Percentiles rank a stretch among this genome's conserved stretches.
These are phyloP conservation scores for Merodon equestris DNA, from an alignment of 2,888 invertebrate species.

Conservation along the genomic window DNA sequence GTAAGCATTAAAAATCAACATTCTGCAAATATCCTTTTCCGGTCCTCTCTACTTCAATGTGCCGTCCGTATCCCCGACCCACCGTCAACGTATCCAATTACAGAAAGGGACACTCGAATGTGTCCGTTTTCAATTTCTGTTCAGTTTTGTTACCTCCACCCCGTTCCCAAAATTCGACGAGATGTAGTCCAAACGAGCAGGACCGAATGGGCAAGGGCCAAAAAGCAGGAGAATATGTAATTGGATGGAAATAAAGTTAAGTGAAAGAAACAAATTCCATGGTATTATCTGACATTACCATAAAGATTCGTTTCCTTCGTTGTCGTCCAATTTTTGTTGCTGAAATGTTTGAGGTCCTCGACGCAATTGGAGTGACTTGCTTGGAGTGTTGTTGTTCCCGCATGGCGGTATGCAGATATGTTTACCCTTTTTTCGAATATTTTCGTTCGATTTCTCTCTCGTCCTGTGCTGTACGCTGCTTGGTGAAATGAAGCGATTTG, in stretches of 20 bases:
- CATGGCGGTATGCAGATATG: constrained; percentile 61
- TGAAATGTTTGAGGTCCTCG: constrained; percentile 51
- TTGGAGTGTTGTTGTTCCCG: neutral
- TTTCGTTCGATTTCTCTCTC: neutral
- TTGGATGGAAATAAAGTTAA: constrained; percentile 68
- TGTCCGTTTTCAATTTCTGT: constrained; percentile 54
- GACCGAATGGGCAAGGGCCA: neutral
- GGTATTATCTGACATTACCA: constrained; percentile 67
- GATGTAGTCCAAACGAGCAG: too few species aligned
- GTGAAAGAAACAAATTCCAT: constrained; percentile 67
- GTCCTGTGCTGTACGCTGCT: neutral
- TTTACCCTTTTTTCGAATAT: constrained; percentile 41
- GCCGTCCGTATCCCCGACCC: constrained; percentile 19
- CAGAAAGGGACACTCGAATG: constrained; percentile 61
- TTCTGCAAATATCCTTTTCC: constrained; percentile 66
- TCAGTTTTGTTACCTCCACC: neutral
- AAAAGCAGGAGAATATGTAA: constrained; percentile 51
- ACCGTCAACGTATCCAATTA: constrained; percentile 59
- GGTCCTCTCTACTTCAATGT: constrained; percentile 33
- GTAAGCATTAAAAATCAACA: constrained; percentile 66
- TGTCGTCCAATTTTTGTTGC: constrained; percentile 27
- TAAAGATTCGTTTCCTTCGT: constrained; percentile 56
- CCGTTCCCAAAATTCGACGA: neutral
- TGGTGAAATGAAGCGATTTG: constrained; percentile 54
- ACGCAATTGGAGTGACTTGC: constrained; percentile 4